phyloP scores from a whole-genome alignment of 2,797 vertebrate species.

The Gallinago nigripennis region DNA sequence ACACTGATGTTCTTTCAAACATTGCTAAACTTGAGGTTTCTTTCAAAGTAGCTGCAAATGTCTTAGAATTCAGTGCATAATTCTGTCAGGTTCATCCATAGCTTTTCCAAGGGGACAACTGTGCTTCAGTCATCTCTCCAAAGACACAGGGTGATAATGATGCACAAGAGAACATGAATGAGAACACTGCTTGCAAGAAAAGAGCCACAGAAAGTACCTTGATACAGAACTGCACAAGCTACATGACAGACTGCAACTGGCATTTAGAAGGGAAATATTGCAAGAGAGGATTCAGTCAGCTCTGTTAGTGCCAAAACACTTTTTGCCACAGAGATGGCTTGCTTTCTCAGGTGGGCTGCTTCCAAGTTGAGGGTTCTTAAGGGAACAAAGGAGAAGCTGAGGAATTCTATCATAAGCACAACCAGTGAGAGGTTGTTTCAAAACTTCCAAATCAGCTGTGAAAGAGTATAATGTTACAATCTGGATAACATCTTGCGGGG shows the following conservation, averaged over 20 bases:
- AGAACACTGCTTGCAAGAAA: not conserved
- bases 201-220: not conserved
- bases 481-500: not conserved
- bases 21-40: not conserved
- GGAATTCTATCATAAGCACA: not conserved
- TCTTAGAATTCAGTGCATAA: not conserved
- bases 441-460: not conserved
- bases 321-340: not conserved
- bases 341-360: not conserved
- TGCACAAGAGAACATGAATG: not conserved
- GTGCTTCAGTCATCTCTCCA: not conserved
- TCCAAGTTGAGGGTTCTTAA: not conserved
- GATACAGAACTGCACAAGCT: not conserved
- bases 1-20: not conserved
- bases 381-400: not conserved
- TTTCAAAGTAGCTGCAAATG: not conserved
- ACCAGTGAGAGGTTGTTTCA: not conserved
- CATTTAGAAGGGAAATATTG: not conserved
- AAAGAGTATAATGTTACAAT: not conserved
- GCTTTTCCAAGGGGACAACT: not conserved
- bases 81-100: not conserved
- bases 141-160: not conserved
- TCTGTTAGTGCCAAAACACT: not conserved
- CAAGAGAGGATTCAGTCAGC: not conserved
- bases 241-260: not conserved